A percentile compares a stretch with the other conserved stretches of the same genome.
Evolutionary conservation across 2,888 invertebrate genomes (phyloP).

Genomic region (Drosophila subquinaria): DNA sequence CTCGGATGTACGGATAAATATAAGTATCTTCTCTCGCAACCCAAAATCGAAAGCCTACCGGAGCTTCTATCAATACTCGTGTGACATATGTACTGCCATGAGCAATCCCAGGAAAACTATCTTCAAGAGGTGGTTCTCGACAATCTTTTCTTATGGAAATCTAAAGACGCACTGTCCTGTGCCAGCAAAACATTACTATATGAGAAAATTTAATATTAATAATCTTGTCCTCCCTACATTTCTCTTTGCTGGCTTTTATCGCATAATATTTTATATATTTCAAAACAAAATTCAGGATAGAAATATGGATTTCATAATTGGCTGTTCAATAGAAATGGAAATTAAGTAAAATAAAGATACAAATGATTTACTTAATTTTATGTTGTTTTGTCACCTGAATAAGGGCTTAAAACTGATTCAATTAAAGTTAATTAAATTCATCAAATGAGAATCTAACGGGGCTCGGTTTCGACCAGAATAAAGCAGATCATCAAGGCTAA

Average conservation of each 20-base stretch:
- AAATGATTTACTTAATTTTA: neutral
- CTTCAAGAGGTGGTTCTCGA: constrained; percentile 52
- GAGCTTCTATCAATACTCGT: constrained; percentile 44
- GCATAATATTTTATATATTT: constrained; percentile 23
- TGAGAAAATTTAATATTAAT: constrained; percentile 47
- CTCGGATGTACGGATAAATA: constrained; percentile 28
- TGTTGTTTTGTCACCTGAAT: neutral
- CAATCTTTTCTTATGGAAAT: constrained; percentile 49
- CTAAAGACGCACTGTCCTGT: constrained; percentile 17
- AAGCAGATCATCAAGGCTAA: too few species aligned
- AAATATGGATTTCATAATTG: constrained; percentile 2
- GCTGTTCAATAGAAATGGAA: constrained; percentile 6
- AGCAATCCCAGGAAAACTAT: constrained; percentile 25
- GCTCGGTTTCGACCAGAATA: neutral
- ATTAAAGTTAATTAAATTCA: too few species aligned
- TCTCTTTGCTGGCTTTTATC: constrained; percentile 50
- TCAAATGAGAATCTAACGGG: too few species aligned
- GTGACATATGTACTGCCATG: constrained; percentile 66
- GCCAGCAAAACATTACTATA: constrained; percentile 45
- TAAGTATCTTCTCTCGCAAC: constrained; percentile 34
- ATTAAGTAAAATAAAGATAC: constrained; percentile 1
- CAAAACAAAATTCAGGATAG: constrained; percentile 1
- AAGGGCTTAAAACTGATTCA: neutral
- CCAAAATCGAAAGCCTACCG: constrained; percentile 25
- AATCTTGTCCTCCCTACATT: constrained; percentile 53